These are phyloP conservation scores for Platichthys stellatus DNA, from an alignment of 2,113 vertebrate species.

Conservation along the genomic window DNA sequence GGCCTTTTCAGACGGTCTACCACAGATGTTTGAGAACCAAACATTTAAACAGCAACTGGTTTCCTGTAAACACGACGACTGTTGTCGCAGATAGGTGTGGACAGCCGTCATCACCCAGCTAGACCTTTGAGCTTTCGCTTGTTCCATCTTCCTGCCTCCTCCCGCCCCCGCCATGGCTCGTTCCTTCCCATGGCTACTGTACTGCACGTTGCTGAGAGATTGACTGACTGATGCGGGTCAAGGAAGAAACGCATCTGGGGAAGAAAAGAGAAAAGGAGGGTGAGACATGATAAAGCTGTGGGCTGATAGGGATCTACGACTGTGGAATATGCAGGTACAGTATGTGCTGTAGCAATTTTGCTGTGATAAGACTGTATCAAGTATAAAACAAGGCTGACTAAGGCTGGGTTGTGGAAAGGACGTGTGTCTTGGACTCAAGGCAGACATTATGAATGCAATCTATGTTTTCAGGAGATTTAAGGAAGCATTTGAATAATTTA, in stretches of 20 bases:
- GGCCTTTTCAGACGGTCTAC: constrained; percentile 1
- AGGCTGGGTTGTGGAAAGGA: not conserved
- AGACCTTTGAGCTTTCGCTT: constrained; percentile 38
- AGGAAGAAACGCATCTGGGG: constrained; percentile 28
- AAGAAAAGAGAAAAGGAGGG: not conserved
- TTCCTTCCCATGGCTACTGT: constrained; percentile 56
- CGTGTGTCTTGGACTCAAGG: not conserved
- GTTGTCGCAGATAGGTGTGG: constrained; percentile 49
- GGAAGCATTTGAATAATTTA: not conserved
- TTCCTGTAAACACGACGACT: constrained; percentile 52
- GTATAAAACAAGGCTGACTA: constrained; percentile 9
- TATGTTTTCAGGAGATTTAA: not conserved
- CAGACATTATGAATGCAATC: not conserved
- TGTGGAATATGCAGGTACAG: constrained; percentile 14
- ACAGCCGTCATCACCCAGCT: constrained; percentile 51
- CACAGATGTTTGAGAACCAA: constrained; percentile 25
- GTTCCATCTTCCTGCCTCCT: constrained; percentile 36
- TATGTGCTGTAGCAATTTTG: constrained; percentile 41
- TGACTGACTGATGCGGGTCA: constrained; percentile 42
- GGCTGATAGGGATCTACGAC: constrained; percentile 56
- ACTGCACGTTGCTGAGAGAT: constrained; percentile 52
- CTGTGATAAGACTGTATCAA: constrained; percentile 44
- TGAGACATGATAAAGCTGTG: constrained; percentile 9
- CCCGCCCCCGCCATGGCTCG: constrained; percentile 1
- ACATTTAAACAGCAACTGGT: constrained; percentile 56